A percentile compares a stretch with the other conserved stretches of the same genome.
Evolutionary conservation across 2,797 vertebrate species (phyloP).

Genomic region (Catamblyrhynchus diadema): DNA sequence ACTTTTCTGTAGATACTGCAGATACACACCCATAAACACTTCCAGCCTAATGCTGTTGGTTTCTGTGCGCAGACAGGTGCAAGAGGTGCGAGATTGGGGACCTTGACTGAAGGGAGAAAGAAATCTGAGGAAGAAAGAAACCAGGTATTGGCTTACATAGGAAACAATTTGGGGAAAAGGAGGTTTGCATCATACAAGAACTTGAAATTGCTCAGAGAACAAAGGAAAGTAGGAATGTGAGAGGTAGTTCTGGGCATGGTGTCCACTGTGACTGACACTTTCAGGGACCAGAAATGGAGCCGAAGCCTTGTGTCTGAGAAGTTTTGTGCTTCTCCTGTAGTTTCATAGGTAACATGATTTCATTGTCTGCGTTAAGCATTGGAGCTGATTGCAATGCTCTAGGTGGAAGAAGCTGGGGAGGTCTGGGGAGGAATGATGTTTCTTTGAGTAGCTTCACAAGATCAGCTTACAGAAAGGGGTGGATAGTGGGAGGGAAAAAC

Average conservation of each 20-base stretch:
- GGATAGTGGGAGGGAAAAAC: neutral
- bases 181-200: neutral
- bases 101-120: neutral
- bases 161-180: neutral
- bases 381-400: neutral
- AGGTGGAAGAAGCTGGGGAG: neutral
- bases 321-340: neutral
- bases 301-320: neutral
- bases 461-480: neutral
- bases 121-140: neutral
- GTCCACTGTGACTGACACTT: neutral
- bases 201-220: neutral
- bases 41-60: neutral
- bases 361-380: neutral
- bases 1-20: neutral
- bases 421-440: neutral
- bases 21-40: neutral
- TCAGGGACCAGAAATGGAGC: neutral
- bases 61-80: neutral
- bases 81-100: neutral
- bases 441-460: neutral
- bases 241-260: neutral
- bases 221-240: neutral
- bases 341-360: neutral
- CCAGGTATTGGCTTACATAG: neutral